Percentiles rank a stretch among this genome's conserved stretches.
Evolutionary conservation across 2,113 vertebrate genomes (phyloP).

Genomic region (Zeus faber): DNA sequence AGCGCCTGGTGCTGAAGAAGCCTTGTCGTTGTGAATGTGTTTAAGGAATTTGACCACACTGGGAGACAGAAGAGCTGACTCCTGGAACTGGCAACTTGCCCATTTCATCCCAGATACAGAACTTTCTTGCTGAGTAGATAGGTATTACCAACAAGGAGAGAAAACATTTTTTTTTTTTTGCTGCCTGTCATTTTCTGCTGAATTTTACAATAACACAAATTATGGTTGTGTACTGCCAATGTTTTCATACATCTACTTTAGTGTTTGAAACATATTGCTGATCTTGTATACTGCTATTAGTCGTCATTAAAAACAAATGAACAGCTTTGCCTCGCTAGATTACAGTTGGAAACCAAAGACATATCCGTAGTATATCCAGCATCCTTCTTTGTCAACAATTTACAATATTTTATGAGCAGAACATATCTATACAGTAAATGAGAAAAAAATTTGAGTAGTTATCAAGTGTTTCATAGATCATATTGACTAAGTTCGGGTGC

Average conservation of each 20-base stretch:
- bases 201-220: slow-evolving; percentile 47
- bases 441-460: slow-evolving; percentile 59
- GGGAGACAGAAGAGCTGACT: slow-evolving; percentile 58
- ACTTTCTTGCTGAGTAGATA: slow-evolving; percentile 32
- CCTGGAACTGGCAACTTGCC: slow-evolving; percentile 43
- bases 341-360: slow-evolving; percentile 29
- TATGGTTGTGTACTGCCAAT: slow-evolving; percentile 16
- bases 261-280: slow-evolving; percentile 38
- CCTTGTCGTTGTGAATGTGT: slow-evolving; percentile 54
- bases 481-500: slow-evolving; percentile 63
- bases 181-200: slow-evolving; percentile 7
- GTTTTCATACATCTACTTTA: slow-evolving; percentile 8
- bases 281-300: slow-evolving; percentile 32
- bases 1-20: slow-evolving; percentile 63
- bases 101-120: slow-evolving; percentile 31
- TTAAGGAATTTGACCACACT: slow-evolving; percentile 57
- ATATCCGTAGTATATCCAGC: no score
- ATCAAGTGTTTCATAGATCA: slow-evolving; percentile 64
- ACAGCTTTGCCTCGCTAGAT: slow-evolving; percentile 40
- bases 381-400: slow-evolving; percentile 26
- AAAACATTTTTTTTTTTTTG: slow-evolving; percentile 21
- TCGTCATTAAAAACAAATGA: no score
- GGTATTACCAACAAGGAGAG: slow-evolving; percentile 16
- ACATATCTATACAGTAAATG: slow-evolving; percentile 40
- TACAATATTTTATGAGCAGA: slow-evolving; percentile 60